These are phyloP conservation scores for Ammodytes marinus DNA, from an alignment of 2,113 vertebrate species.

Conservation along the genomic window DNA sequence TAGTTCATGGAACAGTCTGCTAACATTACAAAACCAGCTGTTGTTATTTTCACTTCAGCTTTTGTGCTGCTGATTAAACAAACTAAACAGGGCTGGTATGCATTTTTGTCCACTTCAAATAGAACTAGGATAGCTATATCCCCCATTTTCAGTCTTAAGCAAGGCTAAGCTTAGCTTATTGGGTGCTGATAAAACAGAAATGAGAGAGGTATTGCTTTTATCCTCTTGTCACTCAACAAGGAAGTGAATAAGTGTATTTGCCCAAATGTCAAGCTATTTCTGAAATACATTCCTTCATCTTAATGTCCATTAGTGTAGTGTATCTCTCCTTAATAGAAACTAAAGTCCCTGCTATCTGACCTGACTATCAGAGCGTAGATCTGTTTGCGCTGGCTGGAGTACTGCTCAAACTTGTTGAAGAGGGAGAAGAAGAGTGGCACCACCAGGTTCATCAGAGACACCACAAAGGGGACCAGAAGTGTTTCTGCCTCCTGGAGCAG, in stretches of 20 bases:
- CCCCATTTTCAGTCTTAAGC: neutral
- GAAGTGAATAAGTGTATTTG: neutral
- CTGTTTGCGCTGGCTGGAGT: slow-evolving; percentile 85
- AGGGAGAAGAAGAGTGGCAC: slow-evolving; percentile 90
- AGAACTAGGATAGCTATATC: too few species aligned
- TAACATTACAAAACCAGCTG: too few species aligned
- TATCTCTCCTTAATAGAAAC: neutral
- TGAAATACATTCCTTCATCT: neutral
- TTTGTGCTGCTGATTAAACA: too few species aligned
- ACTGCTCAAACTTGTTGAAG: slow-evolving; percentile 89
- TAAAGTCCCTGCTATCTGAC: slow-evolving; percentile 73
- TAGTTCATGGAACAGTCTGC: too few species aligned
- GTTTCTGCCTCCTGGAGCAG: slow-evolving; percentile 83
- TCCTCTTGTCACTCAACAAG: neutral
- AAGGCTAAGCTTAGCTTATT: slow-evolving; percentile 7
- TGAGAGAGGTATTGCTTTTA: neutral
- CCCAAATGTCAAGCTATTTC: neutral
- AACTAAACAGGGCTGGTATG: neutral
- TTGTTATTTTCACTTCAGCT: too few species aligned
- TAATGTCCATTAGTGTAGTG: neutral
- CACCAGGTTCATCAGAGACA: slow-evolving; percentile 89
- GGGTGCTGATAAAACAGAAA: neutral
- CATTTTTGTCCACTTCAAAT: neutral
- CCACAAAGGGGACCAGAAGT: slow-evolving; percentile 88
- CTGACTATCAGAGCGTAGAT: slow-evolving; percentile 89